Base-by-base conservation (phyloP, 2,888 invertebrate species). In the Bedellia somnulentella region DNA sequence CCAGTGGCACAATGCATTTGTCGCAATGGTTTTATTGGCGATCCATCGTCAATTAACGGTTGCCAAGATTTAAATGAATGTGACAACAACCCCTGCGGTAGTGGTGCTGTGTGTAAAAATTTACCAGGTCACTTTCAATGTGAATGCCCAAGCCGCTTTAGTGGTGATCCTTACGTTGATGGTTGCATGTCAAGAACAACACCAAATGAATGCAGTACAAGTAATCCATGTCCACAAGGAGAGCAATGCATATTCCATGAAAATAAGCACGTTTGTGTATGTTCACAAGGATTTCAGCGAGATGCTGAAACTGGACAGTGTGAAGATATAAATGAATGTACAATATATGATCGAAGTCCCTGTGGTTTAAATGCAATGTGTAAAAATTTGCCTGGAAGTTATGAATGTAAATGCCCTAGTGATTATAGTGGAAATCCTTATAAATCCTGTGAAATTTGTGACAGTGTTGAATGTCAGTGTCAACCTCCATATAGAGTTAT, bases 31-130 rank as follows among this genome's bases (percentile, higher is more conserved):
- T 94, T 84, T 56, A 86, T 88, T 1, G 90, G 90, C 9, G 70
- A 80, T 45, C 78, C 82, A 2, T 70, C 77, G 27, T 78, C 80
- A 6, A 63, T 79, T 3, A 80, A 80, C 34, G 90, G 90, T 9
- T 94, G 93, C 55, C 81, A 83, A 49, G 96, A 95, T 59, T 83
- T 95, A 36, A 86, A 96, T 55, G 95, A 95, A 67, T 96, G 96
- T 51, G 77, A 79, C 2, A 60, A 58, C 28, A 88, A 85, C 53
- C 89, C 91, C 4, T 96, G 96, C 55, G 87, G 89, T 17, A 47
- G 77, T 2, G 90, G 91, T 35, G 93, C 93, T 1, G 82, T 93
- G 30, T 96, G 96, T 52, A 85, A 87, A 56, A 96, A 96, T 57
- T 83, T 88, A 37, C 87, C 88, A 0, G 95, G 95, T 5, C 80